Percentiles rank a stretch among this genome's conserved stretches.
phyloP scores from a whole-genome alignment of 2,797 vertebrate genomes.

The Odontamblyopus rebecca region DNA sequence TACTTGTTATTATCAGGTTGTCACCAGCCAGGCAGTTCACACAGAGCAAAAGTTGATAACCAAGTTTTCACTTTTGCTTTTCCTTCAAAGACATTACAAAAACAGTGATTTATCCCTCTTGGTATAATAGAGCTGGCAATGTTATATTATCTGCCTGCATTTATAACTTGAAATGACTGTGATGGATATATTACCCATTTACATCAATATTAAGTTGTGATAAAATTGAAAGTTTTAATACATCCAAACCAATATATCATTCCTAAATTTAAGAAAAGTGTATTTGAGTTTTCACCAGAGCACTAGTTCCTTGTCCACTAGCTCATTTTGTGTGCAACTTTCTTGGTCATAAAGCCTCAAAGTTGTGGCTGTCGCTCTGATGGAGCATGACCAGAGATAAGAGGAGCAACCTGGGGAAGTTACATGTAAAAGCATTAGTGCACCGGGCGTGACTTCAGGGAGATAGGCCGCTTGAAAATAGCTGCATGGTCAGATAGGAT shows the following conservation, averaged over 20 bases:
- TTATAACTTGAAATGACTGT: not conserved
- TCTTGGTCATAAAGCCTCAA: slow-evolving; percentile 18
- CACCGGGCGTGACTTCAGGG: slow-evolving; percentile 20
- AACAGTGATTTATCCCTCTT: not conserved
- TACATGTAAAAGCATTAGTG: slow-evolving; percentile 24
- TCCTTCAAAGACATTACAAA: not conserved
- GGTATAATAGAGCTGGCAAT: not conserved
- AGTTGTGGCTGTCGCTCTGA: slow-evolving; percentile 33
- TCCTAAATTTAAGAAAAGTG: not conserved
- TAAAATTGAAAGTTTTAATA: not conserved
- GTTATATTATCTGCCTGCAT: not conserved
- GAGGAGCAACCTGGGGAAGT: slow-evolving; percentile 30
- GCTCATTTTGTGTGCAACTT: slow-evolving; percentile 5
- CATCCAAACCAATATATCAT: not conserved
- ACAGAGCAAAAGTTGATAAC: not conserved
- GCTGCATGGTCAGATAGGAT: slow-evolving; percentile 20
- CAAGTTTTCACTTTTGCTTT: not conserved
- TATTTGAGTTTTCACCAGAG: not conserved
- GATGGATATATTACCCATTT: slow-evolving; percentile 1
- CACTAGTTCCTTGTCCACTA: not conserved
- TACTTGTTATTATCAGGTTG: not conserved
- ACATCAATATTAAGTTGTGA: not conserved
- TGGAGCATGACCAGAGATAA: slow-evolving; percentile 36
- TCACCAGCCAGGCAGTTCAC: not conserved
- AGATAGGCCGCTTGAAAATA: slow-evolving; percentile 18